Evolutionary conservation across 1,140 invertebrate species (phyloP).

Genomic region (Ostrea denselamellosa): DNA sequence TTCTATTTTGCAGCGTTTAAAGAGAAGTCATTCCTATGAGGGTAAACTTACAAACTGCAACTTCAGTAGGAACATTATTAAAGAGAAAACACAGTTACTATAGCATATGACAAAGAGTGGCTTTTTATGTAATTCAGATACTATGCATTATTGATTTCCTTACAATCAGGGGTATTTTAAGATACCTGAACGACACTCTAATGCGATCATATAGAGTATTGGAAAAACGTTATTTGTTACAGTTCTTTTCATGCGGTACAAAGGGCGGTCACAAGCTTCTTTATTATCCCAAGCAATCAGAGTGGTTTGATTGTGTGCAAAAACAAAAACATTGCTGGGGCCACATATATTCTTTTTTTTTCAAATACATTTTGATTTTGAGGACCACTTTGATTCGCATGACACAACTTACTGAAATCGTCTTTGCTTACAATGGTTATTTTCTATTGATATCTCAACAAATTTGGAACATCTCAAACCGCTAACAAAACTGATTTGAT

Average conservation of each 20-base stretch:
- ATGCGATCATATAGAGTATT: neutral
- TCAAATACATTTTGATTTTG: no score
- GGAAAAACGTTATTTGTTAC: neutral
- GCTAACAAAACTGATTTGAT: no score
- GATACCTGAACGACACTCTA: neutral
- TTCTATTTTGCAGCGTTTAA: constrained; percentile 25
- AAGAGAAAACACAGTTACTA: constrained; percentile 12
- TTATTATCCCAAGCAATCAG: neutral
- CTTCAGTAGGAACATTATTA: neutral
- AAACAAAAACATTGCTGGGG: no score
- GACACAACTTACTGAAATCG: no score
- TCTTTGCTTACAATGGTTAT: no score
- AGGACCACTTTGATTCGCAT: no score
- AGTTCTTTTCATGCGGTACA: neutral
- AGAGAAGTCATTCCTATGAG: neutral
- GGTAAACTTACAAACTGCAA: neutral
- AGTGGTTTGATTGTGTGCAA: no score
- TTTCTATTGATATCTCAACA: no score
- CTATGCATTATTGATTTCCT: neutral
- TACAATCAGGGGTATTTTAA: constrained; percentile 25
- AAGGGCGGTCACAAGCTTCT: neutral
- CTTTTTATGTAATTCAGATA: neutral
- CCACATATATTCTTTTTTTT: no score
- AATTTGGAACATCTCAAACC: no score
- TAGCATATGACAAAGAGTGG: neutral